Percentiles rank a stretch among this genome's conserved stretches.
phyloP scores from a whole-genome alignment of 2,797 vertebrate species.

The Spinibarbus caldwelli region DNA sequence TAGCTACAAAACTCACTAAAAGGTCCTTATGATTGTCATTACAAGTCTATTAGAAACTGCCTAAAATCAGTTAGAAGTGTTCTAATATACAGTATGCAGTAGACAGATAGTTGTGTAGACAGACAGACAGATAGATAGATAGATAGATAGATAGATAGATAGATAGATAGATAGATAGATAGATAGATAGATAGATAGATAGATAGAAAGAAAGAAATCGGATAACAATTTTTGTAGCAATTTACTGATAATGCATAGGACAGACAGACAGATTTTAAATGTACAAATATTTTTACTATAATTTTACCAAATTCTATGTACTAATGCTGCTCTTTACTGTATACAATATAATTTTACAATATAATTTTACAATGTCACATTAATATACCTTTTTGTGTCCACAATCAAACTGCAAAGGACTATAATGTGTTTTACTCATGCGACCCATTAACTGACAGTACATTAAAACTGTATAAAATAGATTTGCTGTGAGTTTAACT shows the following conservation, averaged over 20 bases:
- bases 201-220: too few relatives aligned
- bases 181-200: too few relatives aligned
- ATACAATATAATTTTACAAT: neutral
- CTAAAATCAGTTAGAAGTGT: neutral
- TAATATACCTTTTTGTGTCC: neutral
- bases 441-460: conserved; percentile 8
- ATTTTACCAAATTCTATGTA: neutral
- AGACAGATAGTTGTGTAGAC: neutral
- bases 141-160: neutral
- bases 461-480: neutral
- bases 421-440: neutral
- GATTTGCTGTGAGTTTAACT: conserved; percentile 8
- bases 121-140: neutral
- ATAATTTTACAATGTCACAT: neutral
- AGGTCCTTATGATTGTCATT: neutral
- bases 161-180: neutral
- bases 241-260: too few relatives aligned
- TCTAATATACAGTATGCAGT: neutral
- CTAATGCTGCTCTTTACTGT: neutral
- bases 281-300: too few relatives aligned
- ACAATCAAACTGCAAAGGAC: neutral
- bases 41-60: neutral
- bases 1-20: neutral
- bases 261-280: too few relatives aligned
- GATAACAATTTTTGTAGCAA: too few relatives aligned